Percentiles rank a stretch among this genome's conserved stretches.
Conservation (phyloP, 2,113 vertebrate genomes). For the Naja naja region DNA sequence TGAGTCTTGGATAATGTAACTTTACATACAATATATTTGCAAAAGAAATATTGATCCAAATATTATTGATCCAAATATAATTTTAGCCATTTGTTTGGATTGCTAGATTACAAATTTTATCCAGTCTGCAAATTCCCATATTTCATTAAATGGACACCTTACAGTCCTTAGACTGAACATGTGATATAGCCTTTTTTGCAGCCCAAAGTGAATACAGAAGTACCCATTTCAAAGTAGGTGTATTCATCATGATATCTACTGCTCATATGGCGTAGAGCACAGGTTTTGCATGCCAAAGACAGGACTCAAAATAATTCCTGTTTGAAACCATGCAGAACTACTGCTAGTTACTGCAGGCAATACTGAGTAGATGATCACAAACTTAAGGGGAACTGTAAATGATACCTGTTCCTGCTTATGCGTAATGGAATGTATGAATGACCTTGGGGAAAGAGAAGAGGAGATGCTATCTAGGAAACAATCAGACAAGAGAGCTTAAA, state of each 20-base stretch:
- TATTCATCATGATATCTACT: neutral
- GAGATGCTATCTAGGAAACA: neutral
- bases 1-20: neutral
- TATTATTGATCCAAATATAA: neutral
- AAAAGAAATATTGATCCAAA: neutral
- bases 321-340: neutral
- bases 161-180: neutral
- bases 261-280: neutral
- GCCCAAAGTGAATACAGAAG: neutral
- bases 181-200: neutral
- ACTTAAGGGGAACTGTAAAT: neutral
- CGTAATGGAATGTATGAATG: neutral
- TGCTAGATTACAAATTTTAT: neutral
- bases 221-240: neutral
- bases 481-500: neutral
- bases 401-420: neutral
- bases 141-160: neutral
- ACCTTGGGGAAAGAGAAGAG: neutral
- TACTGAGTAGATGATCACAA: neutral
- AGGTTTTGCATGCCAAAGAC: neutral
- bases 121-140: neutral
- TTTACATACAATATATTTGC: neutral
- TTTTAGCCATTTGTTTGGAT: neutral
- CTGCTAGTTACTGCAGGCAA: neutral
- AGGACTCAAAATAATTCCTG: neutral